Percentiles rank a stretch among this genome's conserved stretches.
phyloP scores from a whole-genome alignment of 64 coral and sea anemone genomes.

The Acropora tenuis region DNA sequence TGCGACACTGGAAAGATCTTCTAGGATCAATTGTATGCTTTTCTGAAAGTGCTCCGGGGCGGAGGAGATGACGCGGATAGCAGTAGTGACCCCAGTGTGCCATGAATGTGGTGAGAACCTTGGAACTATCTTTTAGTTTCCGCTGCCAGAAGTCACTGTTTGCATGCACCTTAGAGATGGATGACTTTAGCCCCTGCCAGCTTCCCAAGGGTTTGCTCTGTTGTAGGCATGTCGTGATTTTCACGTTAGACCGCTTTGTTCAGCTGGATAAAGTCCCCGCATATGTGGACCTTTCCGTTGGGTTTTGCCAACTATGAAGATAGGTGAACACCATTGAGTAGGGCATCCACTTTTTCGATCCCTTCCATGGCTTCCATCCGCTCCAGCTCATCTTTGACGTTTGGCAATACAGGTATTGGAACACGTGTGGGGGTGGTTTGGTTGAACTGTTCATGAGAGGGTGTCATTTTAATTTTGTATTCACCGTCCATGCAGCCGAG shows the following conservation, averaged over 20 bases:
- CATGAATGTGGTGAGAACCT: constrained; percentile 40
- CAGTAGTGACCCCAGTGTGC: constrained; percentile 24
- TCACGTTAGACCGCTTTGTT: too few relatives aligned
- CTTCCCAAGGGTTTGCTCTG: too few relatives aligned
- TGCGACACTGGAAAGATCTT: too few relatives aligned
- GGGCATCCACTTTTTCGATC: background rate
- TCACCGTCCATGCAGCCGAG: constrained; percentile 61
- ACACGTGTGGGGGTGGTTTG: constrained; percentile 40
- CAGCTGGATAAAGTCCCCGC: too few relatives aligned
- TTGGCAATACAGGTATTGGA: constrained; percentile 2
- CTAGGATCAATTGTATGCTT: too few relatives aligned
- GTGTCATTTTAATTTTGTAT: constrained; percentile 29
- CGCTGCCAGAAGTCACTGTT: too few relatives aligned
- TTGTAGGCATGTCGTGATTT: too few relatives aligned
- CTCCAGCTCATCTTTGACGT: too few relatives aligned
- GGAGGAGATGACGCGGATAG: constrained; percentile 30
- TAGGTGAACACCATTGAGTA: constrained; percentile 55
- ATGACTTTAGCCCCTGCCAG: too few relatives aligned
- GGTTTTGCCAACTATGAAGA: constrained; percentile 52
- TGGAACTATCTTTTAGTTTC: background rate
- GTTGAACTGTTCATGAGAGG: background rate
- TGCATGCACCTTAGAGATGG: too few relatives aligned
- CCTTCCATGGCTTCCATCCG: too few relatives aligned
- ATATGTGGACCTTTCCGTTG: too few relatives aligned
- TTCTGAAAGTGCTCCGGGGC: constrained; percentile 26